Percentiles rank a stretch among this genome's conserved stretches.
Conservation (phyloP, 2,888 invertebrate genomes). For the Ecdyonurus torrentis region DNA sequence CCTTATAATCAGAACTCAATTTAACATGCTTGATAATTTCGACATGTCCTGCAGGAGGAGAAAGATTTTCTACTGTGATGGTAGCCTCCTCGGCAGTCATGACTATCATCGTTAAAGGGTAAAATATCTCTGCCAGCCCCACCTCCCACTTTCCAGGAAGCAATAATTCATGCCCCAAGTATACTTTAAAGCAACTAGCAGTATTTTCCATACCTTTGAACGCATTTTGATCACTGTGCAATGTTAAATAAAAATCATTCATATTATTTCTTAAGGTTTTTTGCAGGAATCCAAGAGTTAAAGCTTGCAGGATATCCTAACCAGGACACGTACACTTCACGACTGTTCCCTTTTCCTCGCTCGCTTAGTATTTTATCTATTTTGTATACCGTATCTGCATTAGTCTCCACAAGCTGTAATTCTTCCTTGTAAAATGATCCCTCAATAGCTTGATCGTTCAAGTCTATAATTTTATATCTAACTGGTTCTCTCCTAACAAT, state of each 20-base stretch:
- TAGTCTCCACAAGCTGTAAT: slow-evolving; percentile 12
- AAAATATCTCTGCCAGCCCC: slow-evolving; percentile 14
- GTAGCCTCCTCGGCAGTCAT: not conserved
- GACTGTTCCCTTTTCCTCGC: slow-evolving; percentile 10
- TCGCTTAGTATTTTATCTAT: slow-evolving; percentile 15
- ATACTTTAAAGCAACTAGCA: slow-evolving; percentile 16
- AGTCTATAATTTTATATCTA: slow-evolving; percentile 17
- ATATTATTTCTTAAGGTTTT: slow-evolving; percentile 1
- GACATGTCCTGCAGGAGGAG: no score
- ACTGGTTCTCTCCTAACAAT: slow-evolving; percentile 12
- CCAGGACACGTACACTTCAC: slow-evolving; percentile 16
- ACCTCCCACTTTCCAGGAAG: slow-evolving; percentile 16
- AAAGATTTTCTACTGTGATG: not conserved
- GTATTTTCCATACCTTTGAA: slow-evolving; percentile 17
- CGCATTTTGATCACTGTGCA: slow-evolving; percentile 17
- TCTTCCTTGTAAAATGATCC: slow-evolving; percentile 16
- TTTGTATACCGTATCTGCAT: slow-evolving; percentile 8
- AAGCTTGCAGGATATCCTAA: slow-evolving; percentile 15
- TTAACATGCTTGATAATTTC: no score
- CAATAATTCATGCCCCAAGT: slow-evolving; percentile 13
- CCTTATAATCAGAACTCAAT: no score
- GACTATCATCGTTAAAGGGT: slow-evolving; percentile 10
- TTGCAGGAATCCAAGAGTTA: slow-evolving; percentile 15
- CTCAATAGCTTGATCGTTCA: slow-evolving; percentile 15
- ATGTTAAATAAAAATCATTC: slow-evolving; percentile 16